Evolutionary conservation across 2,797 vertebrate genomes (phyloP), one percentile per base, ranked within the genome.

Genomic region (Sebastes nivosus): DNA sequence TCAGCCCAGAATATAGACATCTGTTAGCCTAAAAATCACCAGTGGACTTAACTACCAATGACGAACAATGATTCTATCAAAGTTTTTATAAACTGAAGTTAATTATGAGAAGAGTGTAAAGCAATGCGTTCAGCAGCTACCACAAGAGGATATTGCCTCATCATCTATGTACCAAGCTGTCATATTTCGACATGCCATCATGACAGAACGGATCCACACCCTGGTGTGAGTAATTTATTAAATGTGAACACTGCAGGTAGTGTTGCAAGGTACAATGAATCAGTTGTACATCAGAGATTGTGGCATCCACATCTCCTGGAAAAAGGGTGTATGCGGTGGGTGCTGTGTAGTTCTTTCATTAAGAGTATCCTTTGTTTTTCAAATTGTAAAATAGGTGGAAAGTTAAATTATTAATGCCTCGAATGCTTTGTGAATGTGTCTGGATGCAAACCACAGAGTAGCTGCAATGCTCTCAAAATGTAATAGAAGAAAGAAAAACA

Each of bases 141-240:
- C 54, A 52, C 29, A 58, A 66, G n/a, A 77, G 75, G 46, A 88
- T 52, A 60, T 89, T 79, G 8, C 77, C 1, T 84, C 77, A 82
- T 38, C 11, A n/a, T 13, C 1, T 69, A 12, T 70, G 71, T 75
- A 14, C 78, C 67, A 72, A 77, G 42, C 4, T 67, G 82, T 83
- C 65, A 27, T 50, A 77, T 81, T 59, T 24, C 9, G 6, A 55
- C 52, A 27, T 57, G 30, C 12, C 84, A 69, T 38, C 14, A 16
- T 20, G 30, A 77, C 70, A 73, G 12, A 18, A 11, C 5, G 16
- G 20, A 42, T 12, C 25, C 90, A 82, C 91, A 13, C 91, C 89
- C 78, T 32, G n/a, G 20, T 7, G 2, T 89, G 80, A 89, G 27
- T 81, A 55, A 87, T 60, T 29, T 11, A 42, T 14, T 10, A 8